These are phyloP conservation scores for Drosophila fulvimacula DNA, from an alignment of 2,888 invertebrate genomes.

Conservation along the genomic window DNA sequence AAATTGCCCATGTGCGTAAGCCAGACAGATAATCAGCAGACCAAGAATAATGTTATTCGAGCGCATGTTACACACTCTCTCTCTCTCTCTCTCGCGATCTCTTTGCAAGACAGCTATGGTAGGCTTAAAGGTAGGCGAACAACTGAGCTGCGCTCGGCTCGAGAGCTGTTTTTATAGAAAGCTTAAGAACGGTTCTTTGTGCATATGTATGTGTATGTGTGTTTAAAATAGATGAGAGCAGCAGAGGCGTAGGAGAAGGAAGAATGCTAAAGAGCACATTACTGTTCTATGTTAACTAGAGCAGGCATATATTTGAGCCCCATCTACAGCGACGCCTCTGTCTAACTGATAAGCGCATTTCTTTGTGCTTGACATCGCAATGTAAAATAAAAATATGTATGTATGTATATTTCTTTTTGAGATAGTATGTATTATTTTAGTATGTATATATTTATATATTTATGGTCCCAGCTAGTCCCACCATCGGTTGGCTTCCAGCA, in stretches of 20 bases:
- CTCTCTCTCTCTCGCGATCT: constrained; percentile 1
- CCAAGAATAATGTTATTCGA: constrained; percentile 21
- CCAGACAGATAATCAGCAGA: constrained; percentile 45
- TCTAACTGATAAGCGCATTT: constrained; percentile 54
- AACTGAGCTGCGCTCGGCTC: constrained; percentile 37
- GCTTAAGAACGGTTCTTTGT: constrained; percentile 13
- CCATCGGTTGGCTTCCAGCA: constrained; percentile 50
- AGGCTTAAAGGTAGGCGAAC: constrained; percentile 10
- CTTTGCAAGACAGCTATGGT: constrained; percentile 5
- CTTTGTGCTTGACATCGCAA: constrained; percentile 50
- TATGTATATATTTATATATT: constrained; percentile 23
- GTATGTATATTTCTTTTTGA: neutral
- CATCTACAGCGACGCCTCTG: constrained; percentile 14
- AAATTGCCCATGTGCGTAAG: constrained; percentile 63
- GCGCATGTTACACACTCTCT: constrained; percentile 40
- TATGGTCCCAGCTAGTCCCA: constrained; percentile 38
- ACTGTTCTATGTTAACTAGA: neutral
- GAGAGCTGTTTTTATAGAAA: constrained; percentile 48
- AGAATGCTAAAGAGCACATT: neutral
- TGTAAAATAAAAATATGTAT: constrained; percentile 22
- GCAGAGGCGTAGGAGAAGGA: constrained; percentile 9
- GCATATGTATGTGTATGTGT: neutral
- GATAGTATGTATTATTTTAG: constrained; percentile 4
- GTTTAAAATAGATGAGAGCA: constrained; percentile 27
- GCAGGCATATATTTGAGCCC: neutral